Evolutionary conservation across 2,797 vertebrate species (phyloP).

Genomic region (Hippocampus kuda): DNA sequence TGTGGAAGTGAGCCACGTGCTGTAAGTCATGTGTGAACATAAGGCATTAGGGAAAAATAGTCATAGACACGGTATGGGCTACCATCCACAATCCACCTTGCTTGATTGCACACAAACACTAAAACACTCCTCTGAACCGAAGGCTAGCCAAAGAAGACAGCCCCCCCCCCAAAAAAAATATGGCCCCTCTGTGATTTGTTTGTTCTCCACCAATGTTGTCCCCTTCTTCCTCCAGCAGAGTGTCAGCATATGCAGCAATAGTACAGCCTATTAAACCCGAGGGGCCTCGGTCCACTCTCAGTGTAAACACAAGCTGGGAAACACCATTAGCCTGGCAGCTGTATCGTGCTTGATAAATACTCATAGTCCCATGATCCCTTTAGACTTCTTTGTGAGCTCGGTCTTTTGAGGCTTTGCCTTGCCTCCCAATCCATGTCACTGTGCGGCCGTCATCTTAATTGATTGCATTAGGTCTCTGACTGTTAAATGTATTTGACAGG

Average conservation of each 20-base stretch:
- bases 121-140: neutral
- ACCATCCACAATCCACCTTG: neutral
- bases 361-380: slow-evolving; percentile 27
- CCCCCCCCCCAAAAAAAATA: neutral
- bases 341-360: slow-evolving; percentile 41
- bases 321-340: slow-evolving; percentile 40
- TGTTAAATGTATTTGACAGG: slow-evolving; percentile 33
- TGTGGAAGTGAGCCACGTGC: neutral
- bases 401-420: slow-evolving; percentile 6
- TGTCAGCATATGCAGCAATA: slow-evolving; percentile 21
- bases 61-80: neutral
- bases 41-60: neutral
- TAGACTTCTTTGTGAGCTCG: slow-evolving; percentile 9
- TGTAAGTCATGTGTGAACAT: neutral
- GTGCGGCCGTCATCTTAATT: slow-evolving; percentile 25
- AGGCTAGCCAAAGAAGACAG: neutral
- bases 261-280: slow-evolving; percentile 46
- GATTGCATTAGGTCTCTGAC: slow-evolving; percentile 31
- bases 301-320: slow-evolving; percentile 50
- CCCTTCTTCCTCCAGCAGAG: slow-evolving; percentile 7
- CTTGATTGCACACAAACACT: neutral
- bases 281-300: slow-evolving; percentile 31
- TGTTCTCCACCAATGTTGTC: neutral
- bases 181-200: neutral
- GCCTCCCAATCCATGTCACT: slow-evolving; percentile 16